phyloP scores from a whole-genome alignment of 2,797 vertebrate genomes.

The Hephaestus fuliginosus region DNA sequence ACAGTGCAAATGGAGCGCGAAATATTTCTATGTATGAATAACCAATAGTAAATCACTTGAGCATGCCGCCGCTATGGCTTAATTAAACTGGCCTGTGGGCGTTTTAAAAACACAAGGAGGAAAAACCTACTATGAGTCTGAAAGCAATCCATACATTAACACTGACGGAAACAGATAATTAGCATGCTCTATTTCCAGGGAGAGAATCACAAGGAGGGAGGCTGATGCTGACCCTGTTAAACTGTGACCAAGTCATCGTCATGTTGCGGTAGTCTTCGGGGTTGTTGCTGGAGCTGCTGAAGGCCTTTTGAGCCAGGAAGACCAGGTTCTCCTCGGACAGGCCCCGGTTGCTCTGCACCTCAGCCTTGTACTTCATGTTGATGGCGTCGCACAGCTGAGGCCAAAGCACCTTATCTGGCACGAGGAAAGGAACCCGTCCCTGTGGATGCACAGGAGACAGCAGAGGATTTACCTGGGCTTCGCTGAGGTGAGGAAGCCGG shows the following conservation, averaged over 20 bases:
- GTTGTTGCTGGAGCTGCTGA: slow-evolving; percentile 89
- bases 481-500: neutral
- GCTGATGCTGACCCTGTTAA: slow-evolving; percentile 90
- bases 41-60: slow-evolving; percentile 39
- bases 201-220: slow-evolving; percentile 7
- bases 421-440: slow-evolving; percentile 95
- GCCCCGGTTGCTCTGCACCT: slow-evolving; percentile 95
- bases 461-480: slow-evolving; percentile 1
- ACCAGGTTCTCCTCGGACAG: slow-evolving; percentile 97
- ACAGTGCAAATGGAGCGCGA: slow-evolving; percentile 65
- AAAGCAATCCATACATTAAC: slow-evolving; percentile 26
- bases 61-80: slow-evolving; percentile 9
- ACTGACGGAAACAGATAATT: neutral
- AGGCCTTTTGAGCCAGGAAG: slow-evolving; percentile 97
- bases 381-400: slow-evolving; percentile 96
- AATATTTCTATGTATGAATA: slow-evolving; percentile 58
- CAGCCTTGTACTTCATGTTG: slow-evolving; percentile 98
- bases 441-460: slow-evolving; percentile 61
- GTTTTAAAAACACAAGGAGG: slow-evolving; percentile 33
- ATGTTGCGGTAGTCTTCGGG: slow-evolving; percentile 93
- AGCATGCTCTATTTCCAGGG: neutral
- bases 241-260: slow-evolving; percentile 98
- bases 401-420: slow-evolving; percentile 97
- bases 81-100: slow-evolving; percentile 29
- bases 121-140: neutral